A percentile compares a stretch with the other conserved stretches of the same genome.
Conservation (phyloP, 1,140 invertebrate genomes). For the Philotrypesis tridentata region DNA sequence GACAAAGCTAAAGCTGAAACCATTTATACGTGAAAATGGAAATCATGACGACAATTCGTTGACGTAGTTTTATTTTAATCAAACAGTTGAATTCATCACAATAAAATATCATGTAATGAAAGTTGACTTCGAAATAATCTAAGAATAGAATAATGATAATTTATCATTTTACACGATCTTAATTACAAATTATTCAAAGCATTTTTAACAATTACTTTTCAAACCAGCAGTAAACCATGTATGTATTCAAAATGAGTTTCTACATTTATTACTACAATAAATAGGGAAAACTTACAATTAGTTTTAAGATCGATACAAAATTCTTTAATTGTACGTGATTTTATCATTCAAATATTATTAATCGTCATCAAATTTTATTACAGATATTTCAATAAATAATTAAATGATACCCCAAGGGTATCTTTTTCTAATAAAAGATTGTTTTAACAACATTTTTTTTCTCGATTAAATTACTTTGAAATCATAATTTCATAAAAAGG, state of each 20-base stretch:
- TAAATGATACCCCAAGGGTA: not conserved
- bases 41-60: not conserved
- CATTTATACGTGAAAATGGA: not conserved
- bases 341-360: not conserved
- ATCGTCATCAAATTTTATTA: not conserved
- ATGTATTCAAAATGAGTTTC: too few relatives aligned
- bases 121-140: not conserved
- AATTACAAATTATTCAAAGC: not conserved
- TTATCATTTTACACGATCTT: not conserved
- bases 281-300: not conserved
- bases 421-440: not conserved
- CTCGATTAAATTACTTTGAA: not conserved
- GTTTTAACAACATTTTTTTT: not conserved
- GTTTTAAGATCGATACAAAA: not conserved
- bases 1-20: slow-evolving; percentile 12
- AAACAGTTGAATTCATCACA: slow-evolving; percentile 4
- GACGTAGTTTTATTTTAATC: not conserved
- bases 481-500: slow-evolving; percentile 16
- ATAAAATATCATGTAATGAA: slow-evolving; percentile 3
- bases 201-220: not conserved
- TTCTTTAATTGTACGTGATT: too few relatives aligned
- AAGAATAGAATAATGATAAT: not conserved
- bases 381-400: not conserved
- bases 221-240: not conserved
- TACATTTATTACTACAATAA: not conserved